Evolutionary conservation across 2,797 vertebrate species (phyloP).

Genomic region (Nasua narica): DNA sequence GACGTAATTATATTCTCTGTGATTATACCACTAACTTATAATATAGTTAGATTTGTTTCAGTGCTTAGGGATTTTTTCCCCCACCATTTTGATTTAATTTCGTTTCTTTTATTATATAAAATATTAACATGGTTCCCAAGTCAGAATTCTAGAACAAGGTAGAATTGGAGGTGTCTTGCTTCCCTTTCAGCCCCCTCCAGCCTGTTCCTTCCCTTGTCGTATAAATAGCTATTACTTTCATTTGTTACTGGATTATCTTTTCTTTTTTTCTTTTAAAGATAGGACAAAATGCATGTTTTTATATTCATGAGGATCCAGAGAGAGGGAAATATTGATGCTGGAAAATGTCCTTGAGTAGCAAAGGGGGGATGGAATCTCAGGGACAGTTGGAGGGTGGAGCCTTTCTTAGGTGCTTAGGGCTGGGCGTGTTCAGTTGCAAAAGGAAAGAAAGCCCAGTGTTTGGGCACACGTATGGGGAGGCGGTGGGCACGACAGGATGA

Average conservation of each 20-base stretch:
- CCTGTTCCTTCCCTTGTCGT: background rate
- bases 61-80: background rate
- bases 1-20: background rate
- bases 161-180: background rate
- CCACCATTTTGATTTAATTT: background rate
- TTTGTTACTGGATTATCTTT: background rate
- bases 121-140: background rate
- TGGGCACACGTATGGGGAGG: background rate
- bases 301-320: background rate
- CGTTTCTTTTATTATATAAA: background rate
- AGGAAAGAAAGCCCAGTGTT: background rate
- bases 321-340: background rate
- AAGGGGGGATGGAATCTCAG: background rate
- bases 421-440: background rate
- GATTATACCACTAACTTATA: background rate
- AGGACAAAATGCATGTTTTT: background rate
- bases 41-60: background rate
- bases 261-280: background rate
- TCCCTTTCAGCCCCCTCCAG: background rate
- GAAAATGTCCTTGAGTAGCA: background rate
- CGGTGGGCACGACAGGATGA: fast-evolving
- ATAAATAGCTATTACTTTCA: background rate
- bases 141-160: background rate
- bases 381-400: background rate
- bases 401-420: background rate